Percentiles rank a stretch among this genome's conserved stretches.
Evolutionary conservation across 2,113 vertebrate species (phyloP).

Genomic region (Paramormyrops kingsleyae): DNA sequence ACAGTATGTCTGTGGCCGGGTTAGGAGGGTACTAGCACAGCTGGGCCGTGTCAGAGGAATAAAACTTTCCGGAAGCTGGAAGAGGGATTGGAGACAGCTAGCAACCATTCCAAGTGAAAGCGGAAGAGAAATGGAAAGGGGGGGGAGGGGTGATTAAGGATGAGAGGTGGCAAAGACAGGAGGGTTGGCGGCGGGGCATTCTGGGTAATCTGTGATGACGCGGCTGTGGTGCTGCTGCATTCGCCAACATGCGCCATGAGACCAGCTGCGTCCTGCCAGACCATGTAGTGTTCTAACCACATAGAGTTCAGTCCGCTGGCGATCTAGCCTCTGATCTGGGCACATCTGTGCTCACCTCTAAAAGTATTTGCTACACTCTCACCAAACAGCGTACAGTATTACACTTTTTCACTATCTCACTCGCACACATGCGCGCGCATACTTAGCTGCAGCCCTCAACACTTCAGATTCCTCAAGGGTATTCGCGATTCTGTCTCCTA

Average conservation of each 20-base stretch:
- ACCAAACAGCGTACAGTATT: slow-evolving; percentile 9
- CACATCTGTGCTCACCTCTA: slow-evolving; percentile 20
- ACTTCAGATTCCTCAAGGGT: not conserved
- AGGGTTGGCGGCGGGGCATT: not conserved
- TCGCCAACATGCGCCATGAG: slow-evolving; percentile 74
- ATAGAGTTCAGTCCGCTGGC: slow-evolving; percentile 72
- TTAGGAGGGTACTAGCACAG: not conserved
- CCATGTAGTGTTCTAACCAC: not conserved
- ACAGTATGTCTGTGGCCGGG: not conserved
- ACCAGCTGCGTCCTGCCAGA: slow-evolving; percentile 53
- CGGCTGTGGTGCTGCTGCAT: slow-evolving; percentile 71
- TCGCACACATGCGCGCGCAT: not conserved
- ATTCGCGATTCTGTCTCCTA: not conserved
- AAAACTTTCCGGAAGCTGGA: not conserved
- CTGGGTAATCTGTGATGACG: slow-evolving; percentile 40
- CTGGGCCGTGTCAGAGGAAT: not conserved
- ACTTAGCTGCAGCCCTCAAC: not conserved
- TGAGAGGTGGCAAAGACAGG: not conserved
- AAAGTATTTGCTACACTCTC: slow-evolving; percentile 19
- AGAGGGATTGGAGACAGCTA: not conserved
- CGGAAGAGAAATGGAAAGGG: not conserved
- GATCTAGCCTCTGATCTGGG: slow-evolving; percentile 63
- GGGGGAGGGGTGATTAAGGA: not conserved
- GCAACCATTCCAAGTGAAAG: not conserved
- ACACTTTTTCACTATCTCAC: not conserved